These are phyloP conservation scores for Halichoeres trimaculatus DNA, from an alignment of 2,113 vertebrate species.

Conservation along the genomic window DNA sequence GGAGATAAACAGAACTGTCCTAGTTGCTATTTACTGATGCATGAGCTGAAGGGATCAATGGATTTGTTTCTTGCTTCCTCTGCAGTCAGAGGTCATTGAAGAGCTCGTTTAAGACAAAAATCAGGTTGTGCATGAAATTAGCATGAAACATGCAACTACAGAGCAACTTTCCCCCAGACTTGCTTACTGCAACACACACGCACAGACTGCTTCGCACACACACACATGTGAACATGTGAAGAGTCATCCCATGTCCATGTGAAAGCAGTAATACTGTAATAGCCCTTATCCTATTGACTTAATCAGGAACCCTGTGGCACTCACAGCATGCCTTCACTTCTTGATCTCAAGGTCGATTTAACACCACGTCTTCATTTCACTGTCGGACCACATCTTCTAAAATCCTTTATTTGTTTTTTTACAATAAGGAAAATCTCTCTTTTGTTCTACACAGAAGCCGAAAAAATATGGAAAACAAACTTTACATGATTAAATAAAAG, in stretches of 20 bases:
- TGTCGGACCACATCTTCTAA: conserved; percentile 49
- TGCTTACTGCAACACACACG: not conserved
- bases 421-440: conserved; percentile 40
- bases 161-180: not conserved
- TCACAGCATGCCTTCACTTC: conserved; percentile 37
- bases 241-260: conserved; percentile 72
- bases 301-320: conserved; percentile 68
- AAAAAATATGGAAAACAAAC: conserved; percentile 58
- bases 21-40: conserved; percentile 36
- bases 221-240: conserved; percentile 55
- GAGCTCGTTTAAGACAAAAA: conserved; percentile 13
- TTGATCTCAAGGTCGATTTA: conserved; percentile 60
- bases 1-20: conserved; percentile 16
- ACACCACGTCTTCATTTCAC: conserved; percentile 29
- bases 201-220: not conserved
- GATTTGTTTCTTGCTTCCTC: not conserved
- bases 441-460: conserved; percentile 58
- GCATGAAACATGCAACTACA: conserved; percentile 1
- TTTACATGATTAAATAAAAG: conserved; percentile 63
- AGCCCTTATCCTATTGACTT: conserved; percentile 78
- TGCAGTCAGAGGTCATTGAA: conserved; percentile 34
- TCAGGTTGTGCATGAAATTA: conserved; percentile 10
- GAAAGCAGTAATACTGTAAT: conserved; percentile 78
- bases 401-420: conserved; percentile 71
- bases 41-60: conserved; percentile 11